Evolutionary conservation across 1,140 invertebrate species (phyloP).

Genomic region (Meloidogyne exigua): DNA sequence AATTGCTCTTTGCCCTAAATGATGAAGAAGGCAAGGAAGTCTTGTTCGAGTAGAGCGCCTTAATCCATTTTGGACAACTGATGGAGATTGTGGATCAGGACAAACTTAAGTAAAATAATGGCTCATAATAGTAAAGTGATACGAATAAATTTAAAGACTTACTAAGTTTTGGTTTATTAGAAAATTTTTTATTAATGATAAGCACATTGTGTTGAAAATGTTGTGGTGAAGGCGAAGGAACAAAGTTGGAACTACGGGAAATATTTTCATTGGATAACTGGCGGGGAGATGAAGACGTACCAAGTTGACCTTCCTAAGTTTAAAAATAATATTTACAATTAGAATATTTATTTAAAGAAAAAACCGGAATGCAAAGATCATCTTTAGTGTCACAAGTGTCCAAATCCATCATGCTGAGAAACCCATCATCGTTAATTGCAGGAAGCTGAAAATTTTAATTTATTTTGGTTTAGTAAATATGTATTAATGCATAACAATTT

Average conservation of each 20-base stretch:
- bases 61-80: constrained; percentile 19
- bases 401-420: constrained; percentile 56
- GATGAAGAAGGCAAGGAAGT: constrained; percentile 15
- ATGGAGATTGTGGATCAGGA: constrained; percentile 24
- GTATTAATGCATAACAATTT: no score
- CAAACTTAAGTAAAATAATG: constrained; percentile 4
- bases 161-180: constrained; percentile 20
- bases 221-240: background rate
- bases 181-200: background rate
- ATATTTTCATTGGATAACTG: background rate
- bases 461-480: background rate
- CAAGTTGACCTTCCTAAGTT: constrained; percentile 58
- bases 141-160: background rate
- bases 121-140: no score
- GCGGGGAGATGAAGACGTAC: background rate
- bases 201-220: constrained; percentile 12
- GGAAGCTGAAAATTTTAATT: constrained; percentile 48
- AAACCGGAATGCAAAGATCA: constrained; percentile 33
- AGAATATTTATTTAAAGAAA: background rate
- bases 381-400: constrained; percentile 61
- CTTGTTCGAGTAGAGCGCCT: constrained; percentile 26
- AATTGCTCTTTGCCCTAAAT: constrained; percentile 16
- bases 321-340: constrained; percentile 4
- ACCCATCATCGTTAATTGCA: constrained; percentile 59
- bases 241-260: background rate